Evolutionary conservation across 2,113 vertebrate species (phyloP).

Genomic region (Dromaius novaehollandiae): DNA sequence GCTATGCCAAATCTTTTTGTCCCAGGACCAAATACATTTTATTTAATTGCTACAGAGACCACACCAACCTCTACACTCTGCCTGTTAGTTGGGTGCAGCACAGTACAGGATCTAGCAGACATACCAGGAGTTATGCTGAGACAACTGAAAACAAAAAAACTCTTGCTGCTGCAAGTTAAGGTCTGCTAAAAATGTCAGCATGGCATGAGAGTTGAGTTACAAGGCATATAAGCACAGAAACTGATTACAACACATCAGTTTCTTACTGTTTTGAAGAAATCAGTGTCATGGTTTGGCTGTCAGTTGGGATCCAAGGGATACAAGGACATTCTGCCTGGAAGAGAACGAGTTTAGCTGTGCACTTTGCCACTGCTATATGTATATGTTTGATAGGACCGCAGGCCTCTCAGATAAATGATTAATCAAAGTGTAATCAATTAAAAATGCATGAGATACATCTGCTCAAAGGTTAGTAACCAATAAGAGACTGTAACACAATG

Average conservation of each 20-base stretch:
- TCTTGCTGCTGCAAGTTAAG: not conserved
- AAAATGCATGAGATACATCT: not conserved
- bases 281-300: not conserved
- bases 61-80: not conserved
- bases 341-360: not conserved
- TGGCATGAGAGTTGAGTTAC: not conserved
- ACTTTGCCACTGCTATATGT: not conserved
- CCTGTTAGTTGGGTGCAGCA: not conserved
- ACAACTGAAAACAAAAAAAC: not conserved
- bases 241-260: not conserved
- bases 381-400: not conserved
- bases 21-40: not conserved
- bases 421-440: not conserved
- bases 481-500: not conserved
- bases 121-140: not conserved
- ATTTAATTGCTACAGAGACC: not conserved
- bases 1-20: not conserved
- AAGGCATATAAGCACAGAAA: not conserved
- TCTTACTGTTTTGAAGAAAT: not conserved
- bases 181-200: not conserved
- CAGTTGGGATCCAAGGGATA: not conserved
- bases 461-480: not conserved
- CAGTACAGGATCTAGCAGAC: not conserved
- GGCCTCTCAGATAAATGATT: not conserved
- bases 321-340: not conserved